Evolutionary conservation across 2,888 invertebrate genomes (phyloP), one percentile per base, ranked within the genome.

Genomic region (Coelopa pilipes): DNA sequence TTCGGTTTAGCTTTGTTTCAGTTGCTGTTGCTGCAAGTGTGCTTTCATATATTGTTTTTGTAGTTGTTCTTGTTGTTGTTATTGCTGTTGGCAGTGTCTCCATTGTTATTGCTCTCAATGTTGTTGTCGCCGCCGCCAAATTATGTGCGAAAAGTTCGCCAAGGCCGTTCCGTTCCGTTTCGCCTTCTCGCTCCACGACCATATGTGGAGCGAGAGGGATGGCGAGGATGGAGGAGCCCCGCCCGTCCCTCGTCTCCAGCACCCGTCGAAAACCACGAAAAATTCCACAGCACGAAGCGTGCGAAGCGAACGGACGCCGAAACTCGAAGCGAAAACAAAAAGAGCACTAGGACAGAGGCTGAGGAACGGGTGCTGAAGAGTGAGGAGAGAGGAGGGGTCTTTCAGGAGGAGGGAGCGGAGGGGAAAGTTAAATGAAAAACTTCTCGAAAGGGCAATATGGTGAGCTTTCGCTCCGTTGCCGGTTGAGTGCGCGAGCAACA

Each of bases 131-230:
- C 62, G 76, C 78, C 81, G 81, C 78, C 81, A 82, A 80, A 81
- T 80, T 80, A 81, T 79, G 79, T 77, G 78, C 69, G 50, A 77
- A 78, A 81, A 76, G 83, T 79, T 78, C 75, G 66, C 80, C 82
- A 81, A 83, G 83, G 81, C 81, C 82, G 79, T 77, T 75, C 57
- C 62, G 77, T 80, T 80, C 80, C 81, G 81, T 83, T 82, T 34
- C 34, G 34, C 34, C 34, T 34, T 34, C 83, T 81, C 80, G 24
- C 80, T 66, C 75, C 77, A 45, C 34, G 7, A 34, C 34, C 34
- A 34, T 34, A 34, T 34, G 34, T 34, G 34, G 34, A 34, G 7
- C 34, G 34, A n/a, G n/a, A n/a, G n/a, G n/a, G n/a, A n/a, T n/a
- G n/a, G n/a, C n/a, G n/a, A n/a, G n/a, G n/a, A n/a, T n/a, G n/a